A percentile compares a stretch with the other conserved stretches of the same genome.
Conservation (phyloP, 2,888 invertebrate genomes). For the Meloe dianella region DNA sequence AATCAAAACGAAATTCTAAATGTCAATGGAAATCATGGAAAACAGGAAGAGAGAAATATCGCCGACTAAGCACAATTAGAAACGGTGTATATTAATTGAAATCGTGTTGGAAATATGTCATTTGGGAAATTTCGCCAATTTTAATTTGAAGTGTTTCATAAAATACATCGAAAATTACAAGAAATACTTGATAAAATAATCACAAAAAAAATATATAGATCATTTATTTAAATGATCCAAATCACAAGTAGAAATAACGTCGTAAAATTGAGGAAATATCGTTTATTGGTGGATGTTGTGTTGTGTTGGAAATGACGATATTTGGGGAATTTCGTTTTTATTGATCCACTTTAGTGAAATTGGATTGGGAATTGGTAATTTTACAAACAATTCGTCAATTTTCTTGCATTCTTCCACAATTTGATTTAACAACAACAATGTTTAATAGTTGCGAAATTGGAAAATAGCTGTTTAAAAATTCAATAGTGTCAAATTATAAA, state of each 20-base stretch:
- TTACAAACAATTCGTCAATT: not conserved
- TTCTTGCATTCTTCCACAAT: not conserved
- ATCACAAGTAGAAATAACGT: not conserved
- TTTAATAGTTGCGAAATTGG: not conserved
- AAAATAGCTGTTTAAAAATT: too few relatives aligned
- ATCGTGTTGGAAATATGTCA: not conserved
- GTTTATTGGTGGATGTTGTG: not conserved
- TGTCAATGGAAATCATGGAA: not conserved
- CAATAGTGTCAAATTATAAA: too few relatives aligned
- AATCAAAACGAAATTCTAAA: not conserved
- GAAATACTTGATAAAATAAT: not conserved
- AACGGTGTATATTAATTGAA: not conserved
- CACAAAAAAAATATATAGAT: too few relatives aligned
- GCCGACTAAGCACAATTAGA: constrained; percentile 6
- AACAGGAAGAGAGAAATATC: not conserved
- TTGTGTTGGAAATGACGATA: not conserved
- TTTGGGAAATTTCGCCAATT: not conserved
- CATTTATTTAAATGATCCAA: too few relatives aligned
- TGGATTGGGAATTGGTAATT: not conserved
- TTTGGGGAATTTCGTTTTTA: not conserved
- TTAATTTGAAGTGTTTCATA: not conserved
- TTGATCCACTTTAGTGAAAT: not conserved
- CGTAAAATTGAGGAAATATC: not conserved
- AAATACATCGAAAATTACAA: not conserved
- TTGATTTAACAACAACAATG: not conserved